Base-by-base conservation (phyloP, 2,888 invertebrate genomes). In the Phyllotreta cruciferae region DNA sequence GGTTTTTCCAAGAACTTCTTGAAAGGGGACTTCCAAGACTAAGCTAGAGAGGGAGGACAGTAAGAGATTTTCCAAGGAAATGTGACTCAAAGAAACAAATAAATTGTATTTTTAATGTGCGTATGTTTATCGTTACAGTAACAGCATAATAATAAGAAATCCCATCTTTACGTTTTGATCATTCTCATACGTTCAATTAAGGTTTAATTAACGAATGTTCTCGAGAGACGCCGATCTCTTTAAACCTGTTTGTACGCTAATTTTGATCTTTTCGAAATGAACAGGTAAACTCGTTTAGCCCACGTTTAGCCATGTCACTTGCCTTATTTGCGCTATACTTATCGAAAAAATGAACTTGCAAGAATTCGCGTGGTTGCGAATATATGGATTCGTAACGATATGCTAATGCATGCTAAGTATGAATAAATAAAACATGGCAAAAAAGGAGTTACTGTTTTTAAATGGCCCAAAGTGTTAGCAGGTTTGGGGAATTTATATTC, bases 271-370 rank as follows among this genome's bases (percentile, higher is more conserved):
- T 52, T 52, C 14, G 37, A 44, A 44, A 52, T 13, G 24, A 39
- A 60, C 52, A 52, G 52, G 60, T 52, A 58, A 52, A 60, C 60
- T 52, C 44, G 60, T 42, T 37, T 39, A 37, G 10, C 60, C 60
- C 44, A 60, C 60, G 44, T 52, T 24, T 3, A 4, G 24, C 24
- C 24, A 24, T 24, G 24, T 24, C 24, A 24, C 24, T 24, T 24
- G 24, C 24, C 24, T 24, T 24, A 24, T 24, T 24, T 24, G 24
- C 24, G 24, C 24, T 24, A 24, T 4, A 24, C 2, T 24, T 24
- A 24, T 24, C 24, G 24, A 24, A 24, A 24, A 52, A 52, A 44
- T 49, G 34, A 44, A 7, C 39, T 37, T 44, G 36, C 34, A 53
- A 60, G 11, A 52, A 60, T 60, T 60, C 36, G 60, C 52, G 60